Evolutionary conservation across 2,113 vertebrate species (phyloP).

Genomic region (Nymphicus hollandicus): DNA sequence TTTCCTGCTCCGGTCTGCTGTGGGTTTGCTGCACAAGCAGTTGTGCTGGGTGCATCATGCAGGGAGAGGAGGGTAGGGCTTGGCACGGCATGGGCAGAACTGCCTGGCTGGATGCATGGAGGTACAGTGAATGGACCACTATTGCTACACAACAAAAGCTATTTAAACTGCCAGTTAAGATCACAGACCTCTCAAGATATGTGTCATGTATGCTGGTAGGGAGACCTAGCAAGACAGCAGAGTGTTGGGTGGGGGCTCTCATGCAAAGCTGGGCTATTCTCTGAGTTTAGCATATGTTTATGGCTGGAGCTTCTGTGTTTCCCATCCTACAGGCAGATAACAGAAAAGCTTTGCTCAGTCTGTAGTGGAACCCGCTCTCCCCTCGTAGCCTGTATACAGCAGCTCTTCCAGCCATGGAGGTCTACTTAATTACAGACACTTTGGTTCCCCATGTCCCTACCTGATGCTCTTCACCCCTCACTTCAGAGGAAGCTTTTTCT

Average conservation of each 20-base stretch:
- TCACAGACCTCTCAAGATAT: background rate
- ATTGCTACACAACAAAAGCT: background rate
- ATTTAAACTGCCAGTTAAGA: background rate
- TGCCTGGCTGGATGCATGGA: background rate
- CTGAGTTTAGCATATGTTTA: background rate
- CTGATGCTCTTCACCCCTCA: background rate
- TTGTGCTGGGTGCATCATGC: background rate
- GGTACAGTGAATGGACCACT: background rate
- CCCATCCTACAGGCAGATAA: background rate
- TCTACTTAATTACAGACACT: background rate
- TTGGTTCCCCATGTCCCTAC: background rate
- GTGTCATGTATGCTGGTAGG: background rate
- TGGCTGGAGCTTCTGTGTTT: background rate
- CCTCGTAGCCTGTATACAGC: rapidly evolving
- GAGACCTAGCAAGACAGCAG: background rate
- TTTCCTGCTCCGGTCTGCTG: background rate
- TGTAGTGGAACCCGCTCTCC: background rate
- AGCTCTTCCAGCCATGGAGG: background rate
- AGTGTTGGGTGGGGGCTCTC: background rate
- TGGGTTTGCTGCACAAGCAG: background rate
- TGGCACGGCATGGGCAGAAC: background rate
- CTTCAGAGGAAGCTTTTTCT: background rate
- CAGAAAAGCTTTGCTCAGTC: background rate
- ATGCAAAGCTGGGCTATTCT: background rate
- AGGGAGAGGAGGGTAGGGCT: background rate